Evolutionary conservation across 2,888 invertebrate genomes (phyloP), one percentile per base, ranked within the genome.

Genomic region (Macrophya alboannulata): DNA sequence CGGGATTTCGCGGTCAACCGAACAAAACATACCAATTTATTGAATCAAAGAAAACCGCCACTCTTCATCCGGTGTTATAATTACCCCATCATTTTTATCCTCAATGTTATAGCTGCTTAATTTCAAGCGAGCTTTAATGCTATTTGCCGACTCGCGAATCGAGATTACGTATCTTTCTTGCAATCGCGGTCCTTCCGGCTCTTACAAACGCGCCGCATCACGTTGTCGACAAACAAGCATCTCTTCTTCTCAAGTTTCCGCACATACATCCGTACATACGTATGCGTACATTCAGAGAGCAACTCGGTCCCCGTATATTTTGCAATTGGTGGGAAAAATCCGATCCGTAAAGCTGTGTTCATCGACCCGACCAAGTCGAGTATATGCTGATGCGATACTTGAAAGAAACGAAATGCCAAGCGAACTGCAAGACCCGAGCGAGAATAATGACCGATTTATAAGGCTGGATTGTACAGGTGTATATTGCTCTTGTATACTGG

Each of bases 191-290:
- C 8, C 17, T 74, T 45, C 45, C 51, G 37, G 55, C 77, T 10
- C 17, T 62, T 68, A 68, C 68, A 37, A 37, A 77, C n/a, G 17
- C 17, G 31, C 48, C 55, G 77, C 51, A n/a, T n/a, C 6, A 1
- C n/a, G 9, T 9, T 43, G 55, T 31, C 31, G 51, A 48, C 77
- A 77, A 31, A 77, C 77, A 77, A 25, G 51, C 77, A n/a, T 31
- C 77, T 77, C 55, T 77, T 77, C 55, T 77, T 77, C 37, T 77
- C 51, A 31, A 77, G 77, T 37, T 76, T 76, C 51, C 76, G 48
- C 25, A 45, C 45, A 48, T 15, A 25, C 3, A 31, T 12, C 1
- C 12, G 15, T 6, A 68, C 45, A n/a, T 25, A 9, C 3, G 25
- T 21, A 59, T 59, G 62, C 55, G 55, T 62, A 21, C 2, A 25